Conservation (phyloP, 2,797 vertebrate species). For the Rhinogobio ventralis region DNA sequence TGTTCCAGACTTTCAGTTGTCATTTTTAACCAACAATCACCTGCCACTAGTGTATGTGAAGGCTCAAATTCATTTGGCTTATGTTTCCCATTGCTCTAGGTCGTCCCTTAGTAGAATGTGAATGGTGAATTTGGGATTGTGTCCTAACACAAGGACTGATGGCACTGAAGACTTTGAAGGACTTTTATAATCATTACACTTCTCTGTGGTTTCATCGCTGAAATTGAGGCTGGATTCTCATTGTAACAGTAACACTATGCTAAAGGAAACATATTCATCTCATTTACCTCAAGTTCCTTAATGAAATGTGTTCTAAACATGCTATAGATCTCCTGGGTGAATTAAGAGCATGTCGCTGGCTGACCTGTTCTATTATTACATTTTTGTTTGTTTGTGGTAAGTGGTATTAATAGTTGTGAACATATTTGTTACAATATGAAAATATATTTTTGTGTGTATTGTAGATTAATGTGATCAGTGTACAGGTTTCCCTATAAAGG, state of each 20-base stretch:
- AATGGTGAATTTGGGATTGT: slow-evolving; percentile 35
- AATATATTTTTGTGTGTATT: slow-evolving; percentile 51
- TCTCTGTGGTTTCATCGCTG: slow-evolving; percentile 9
- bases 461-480: slow-evolving; percentile 36
- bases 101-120: slow-evolving; percentile 87
- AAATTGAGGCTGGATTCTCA: slow-evolving; percentile 64
- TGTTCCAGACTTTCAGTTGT: neutral
- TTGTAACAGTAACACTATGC: slow-evolving; percentile 69
- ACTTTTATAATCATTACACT: neutral
- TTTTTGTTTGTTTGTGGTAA: slow-evolving; percentile 53
- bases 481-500: slow-evolving; percentile 55
- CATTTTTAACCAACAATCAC: neutral
- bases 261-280: slow-evolving; percentile 65
- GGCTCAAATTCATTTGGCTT: neutral
- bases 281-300: slow-evolving; percentile 61
- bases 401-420: slow-evolving; percentile 40
- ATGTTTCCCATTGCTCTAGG: slow-evolving; percentile 72
- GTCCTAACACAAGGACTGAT: slow-evolving; percentile 7
- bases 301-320: slow-evolving; percentile 49
- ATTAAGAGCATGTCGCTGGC: slow-evolving; percentile 88
- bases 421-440: slow-evolving; percentile 46
- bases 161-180: slow-evolving; percentile 42
- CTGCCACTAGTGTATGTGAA: neutral
- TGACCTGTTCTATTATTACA: slow-evolving; percentile 80
- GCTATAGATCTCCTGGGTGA: slow-evolving; percentile 60